Base-by-base conservation (phyloP, 2,888 invertebrate species). In the Ennomos erosarius region DNA sequence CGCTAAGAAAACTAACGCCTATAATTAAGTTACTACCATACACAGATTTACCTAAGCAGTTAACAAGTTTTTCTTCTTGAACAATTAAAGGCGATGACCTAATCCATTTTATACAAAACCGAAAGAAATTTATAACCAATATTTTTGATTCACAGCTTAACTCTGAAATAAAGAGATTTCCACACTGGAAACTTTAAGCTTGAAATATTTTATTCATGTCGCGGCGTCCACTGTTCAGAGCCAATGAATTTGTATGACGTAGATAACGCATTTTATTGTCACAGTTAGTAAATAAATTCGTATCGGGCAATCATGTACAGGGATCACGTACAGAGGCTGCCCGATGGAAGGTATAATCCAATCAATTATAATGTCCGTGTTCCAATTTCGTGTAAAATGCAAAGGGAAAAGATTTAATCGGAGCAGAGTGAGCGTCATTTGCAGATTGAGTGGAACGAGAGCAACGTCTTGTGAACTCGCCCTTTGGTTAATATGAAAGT, bases 301-400 rank as follows among this genome's bases (percentile, higher is more conserved):
- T 74, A 78, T 79, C 70, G 76, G 78, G 80, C 85, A 86, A 87
- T 87, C 87, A 79, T 82, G 87, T 81, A 87, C 81, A 65, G 82
- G 79, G 84, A 87, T 87, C 89, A 88, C 88, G 89, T 88, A 80
- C 71, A 68, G 50, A 55, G 67, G 66, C 73, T 57, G 68, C 71
- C 79, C 82, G 79, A 75, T 85, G 83, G 82, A 85, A 85, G 85
- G 84, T 82, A 85, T 89, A 88, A 90, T 87, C 85, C 87, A 84
- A 90, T 90, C 88, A 88, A 90, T 90, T 90, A 89, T 88, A 82
- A 81, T 82, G 77, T 71, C 71, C 82, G 84, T 81, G 84, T 71
- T 77, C 80, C 84, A 83, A 84, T 86, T 85, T 74, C 71, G 57
- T 78, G 76, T 64, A 65, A 76, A 82, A 82, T 85, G 82, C 78